Evolutionary conservation across 2,113 vertebrate species (phyloP).

Genomic region (Rhizomys pruinosus): DNA sequence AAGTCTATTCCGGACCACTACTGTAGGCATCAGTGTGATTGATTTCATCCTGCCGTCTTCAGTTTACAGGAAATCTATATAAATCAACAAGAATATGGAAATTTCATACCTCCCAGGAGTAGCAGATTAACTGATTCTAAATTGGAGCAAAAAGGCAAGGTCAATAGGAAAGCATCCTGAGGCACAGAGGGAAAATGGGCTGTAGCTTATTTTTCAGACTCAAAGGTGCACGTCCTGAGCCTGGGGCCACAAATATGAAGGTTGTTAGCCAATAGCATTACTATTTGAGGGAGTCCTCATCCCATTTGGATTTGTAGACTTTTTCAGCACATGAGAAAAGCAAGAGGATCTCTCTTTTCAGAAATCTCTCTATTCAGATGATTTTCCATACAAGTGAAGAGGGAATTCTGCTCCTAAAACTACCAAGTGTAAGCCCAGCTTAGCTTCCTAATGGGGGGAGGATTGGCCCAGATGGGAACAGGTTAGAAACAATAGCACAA

Average conservation of each 20-base stretch:
- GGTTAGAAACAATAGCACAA: not conserved
- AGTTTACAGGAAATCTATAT: slow-evolving; percentile 80
- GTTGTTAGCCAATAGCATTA: not conserved
- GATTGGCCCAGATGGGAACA: not conserved
- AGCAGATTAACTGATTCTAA: slow-evolving; percentile 74
- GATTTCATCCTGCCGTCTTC: slow-evolving; percentile 70
- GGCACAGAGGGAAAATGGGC: not conserved
- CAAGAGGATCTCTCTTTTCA: not conserved
- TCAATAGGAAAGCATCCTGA: slow-evolving; percentile 61
- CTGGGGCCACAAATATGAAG: not conserved
- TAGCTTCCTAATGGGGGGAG: not conserved
- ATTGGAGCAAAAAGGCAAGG: slow-evolving; percentile 67
- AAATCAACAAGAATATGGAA: slow-evolving; percentile 76
- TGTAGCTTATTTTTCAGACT: not conserved
- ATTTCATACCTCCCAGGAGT: slow-evolving; percentile 74
- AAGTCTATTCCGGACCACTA: slow-evolving; percentile 9
- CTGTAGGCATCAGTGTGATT: slow-evolving; percentile 68
- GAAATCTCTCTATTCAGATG: not conserved
- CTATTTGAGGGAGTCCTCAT: not conserved
- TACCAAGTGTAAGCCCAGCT: not conserved
- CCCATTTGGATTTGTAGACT: not conserved
- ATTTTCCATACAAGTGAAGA: not conserved
- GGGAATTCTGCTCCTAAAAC: not conserved
- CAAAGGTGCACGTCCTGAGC: not conserved
- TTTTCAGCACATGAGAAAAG: not conserved